phyloP scores from a whole-genome alignment of 1,140 invertebrate species.

The Nasonia vitripennis region DNA sequence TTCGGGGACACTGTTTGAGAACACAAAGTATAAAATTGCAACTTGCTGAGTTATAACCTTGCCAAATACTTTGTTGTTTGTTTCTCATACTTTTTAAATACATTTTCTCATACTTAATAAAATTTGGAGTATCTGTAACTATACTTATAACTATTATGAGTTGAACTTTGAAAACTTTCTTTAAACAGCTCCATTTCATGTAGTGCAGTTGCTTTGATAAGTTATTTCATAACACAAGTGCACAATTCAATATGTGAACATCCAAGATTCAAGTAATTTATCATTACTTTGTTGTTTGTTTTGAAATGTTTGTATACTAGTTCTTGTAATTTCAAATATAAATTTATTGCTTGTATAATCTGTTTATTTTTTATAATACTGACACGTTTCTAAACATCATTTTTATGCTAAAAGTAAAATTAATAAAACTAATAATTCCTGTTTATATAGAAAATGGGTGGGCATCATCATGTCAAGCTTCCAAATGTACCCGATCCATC shows the following conservation, averaged over 20 bases:
- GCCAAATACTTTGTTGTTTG: no score
- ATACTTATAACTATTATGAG: no score
- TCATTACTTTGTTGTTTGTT: background rate
- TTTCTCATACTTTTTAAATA: no score
- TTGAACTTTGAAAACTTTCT: no score
- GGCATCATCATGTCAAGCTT: conserved; percentile 72
- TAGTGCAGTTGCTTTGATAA: background rate
- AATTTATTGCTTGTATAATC: background rate
- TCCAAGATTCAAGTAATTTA: background rate
- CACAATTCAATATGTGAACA: no score
- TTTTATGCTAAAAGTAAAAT: background rate
- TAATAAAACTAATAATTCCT: background rate
- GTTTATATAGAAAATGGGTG: conserved; percentile 74
- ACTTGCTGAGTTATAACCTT: no score
- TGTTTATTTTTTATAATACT: background rate
- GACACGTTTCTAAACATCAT: background rate
- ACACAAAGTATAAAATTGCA: no score
- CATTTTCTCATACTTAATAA: no score
- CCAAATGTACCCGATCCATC: conserved; percentile 81
- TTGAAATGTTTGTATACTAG: background rate
- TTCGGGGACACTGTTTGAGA: background rate
- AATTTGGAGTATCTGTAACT: no score
- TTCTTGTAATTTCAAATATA: background rate
- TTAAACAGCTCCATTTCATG: no score
- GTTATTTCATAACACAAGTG: background rate